These are phyloP conservation scores for Pseudorasbora parva DNA, from an alignment of 2,113 vertebrate genomes.

Conservation along the genomic window DNA sequence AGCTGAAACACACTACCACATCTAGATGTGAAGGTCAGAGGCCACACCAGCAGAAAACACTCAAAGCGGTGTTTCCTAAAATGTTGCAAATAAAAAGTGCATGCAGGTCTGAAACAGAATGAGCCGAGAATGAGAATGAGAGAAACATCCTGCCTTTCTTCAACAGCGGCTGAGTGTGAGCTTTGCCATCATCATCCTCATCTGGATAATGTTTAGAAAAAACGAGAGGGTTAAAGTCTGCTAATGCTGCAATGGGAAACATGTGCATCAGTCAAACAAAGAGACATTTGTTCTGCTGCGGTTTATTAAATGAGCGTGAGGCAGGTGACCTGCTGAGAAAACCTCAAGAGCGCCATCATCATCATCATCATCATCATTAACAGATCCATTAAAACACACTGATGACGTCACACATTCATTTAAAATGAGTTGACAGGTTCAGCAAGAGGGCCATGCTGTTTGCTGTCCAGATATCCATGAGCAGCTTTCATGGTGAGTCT, in stretches of 20 bases:
- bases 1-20: constrained; percentile 38
- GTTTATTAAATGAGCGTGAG: not conserved
- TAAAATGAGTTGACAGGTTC: no score
- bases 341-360: not conserved
- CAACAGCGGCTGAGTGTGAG: constrained; percentile 93
- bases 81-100: not conserved
- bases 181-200: constrained; percentile 95
- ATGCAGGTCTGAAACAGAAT: not conserved
- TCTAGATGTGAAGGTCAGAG: constrained; percentile 21
- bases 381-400: not conserved
- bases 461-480: no score
- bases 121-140: constrained; percentile 50
- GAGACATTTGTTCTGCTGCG: constrained; percentile 37
- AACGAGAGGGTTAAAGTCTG: constrained; percentile 80
- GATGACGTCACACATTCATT: not conserved
- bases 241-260: constrained; percentile 64
- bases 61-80: not conserved
- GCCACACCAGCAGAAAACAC: constrained; percentile 27
- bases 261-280: constrained; percentile 51
- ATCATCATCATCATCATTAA: not conserved
- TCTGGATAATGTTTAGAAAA: constrained; percentile 85
- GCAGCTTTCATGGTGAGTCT: no score
- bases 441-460: no score
- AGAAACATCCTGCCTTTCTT: constrained; percentile 93
- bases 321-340: not conserved